These are phyloP conservation scores for Lasioglossum malachurum DNA, from an alignment of 2,888 invertebrate genomes.

Conservation along the genomic window DNA sequence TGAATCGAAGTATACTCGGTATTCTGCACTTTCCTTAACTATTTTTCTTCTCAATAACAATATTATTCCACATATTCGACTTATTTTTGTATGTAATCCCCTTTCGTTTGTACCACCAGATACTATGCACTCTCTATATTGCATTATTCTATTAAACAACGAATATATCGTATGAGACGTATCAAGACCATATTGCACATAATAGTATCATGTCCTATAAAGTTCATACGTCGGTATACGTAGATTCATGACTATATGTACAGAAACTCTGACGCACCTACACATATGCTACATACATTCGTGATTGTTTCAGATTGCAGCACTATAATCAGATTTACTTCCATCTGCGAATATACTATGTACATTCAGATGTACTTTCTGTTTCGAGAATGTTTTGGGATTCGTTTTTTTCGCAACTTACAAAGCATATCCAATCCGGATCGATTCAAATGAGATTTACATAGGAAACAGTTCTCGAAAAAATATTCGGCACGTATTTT, in stretches of 20 bases:
- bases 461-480: background rate
- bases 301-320: background rate
- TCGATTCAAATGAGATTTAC: background rate
- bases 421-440: background rate
- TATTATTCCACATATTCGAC: no score
- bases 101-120: no score
- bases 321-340: background rate
- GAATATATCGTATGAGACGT: background rate
- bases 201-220: background rate
- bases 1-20: background rate
- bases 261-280: background rate
- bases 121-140: no score
- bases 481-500: background rate
- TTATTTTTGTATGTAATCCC: no score
- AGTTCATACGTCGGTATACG: background rate
- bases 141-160: background rate
- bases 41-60: no score
- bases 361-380: background rate
- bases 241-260: background rate
- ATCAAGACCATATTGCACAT: background rate
- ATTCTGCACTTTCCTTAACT: background rate
- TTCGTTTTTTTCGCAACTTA: background rate
- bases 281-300: background rate
- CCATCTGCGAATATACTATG: background rate
- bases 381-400: background rate